phyloP scores from a whole-genome alignment of 37 sponge, comb jelly and placozoan species.

The Halisarca cf. caerulea region DNA sequence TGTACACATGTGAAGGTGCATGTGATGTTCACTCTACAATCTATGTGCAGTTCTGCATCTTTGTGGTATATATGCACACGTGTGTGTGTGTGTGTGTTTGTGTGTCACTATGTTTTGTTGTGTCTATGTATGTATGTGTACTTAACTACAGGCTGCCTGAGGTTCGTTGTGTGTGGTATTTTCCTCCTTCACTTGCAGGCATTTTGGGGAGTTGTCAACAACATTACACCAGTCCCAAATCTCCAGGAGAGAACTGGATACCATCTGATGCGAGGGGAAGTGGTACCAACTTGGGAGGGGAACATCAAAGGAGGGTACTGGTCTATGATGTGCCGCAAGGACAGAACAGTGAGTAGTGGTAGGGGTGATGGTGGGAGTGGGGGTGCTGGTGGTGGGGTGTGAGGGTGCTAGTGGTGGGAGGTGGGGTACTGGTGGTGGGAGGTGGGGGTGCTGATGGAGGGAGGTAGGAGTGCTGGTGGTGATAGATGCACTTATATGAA shows the following conservation, averaged over 20 bases:
- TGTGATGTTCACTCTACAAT: too few species aligned
- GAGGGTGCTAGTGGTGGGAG: too few species aligned
- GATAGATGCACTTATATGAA: too few species aligned
- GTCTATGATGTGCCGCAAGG: constrained; percentile 55
- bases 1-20: neutral
- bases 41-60: neutral
- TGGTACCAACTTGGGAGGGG: constrained; percentile 59
- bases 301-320: constrained; percentile 53
- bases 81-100: constrained; percentile 6
- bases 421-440: too few species aligned
- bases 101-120: neutral
- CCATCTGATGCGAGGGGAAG: constrained; percentile 62
- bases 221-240: constrained; percentile 44
- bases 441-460: too few species aligned
- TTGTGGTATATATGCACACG: neutral
- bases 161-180: neutral
- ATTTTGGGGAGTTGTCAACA: constrained; percentile 70
- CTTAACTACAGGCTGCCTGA: neutral
- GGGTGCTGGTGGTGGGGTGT: too few species aligned
- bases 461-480: too few species aligned
- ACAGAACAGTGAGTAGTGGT: constrained; percentile 46
- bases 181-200: constrained; percentile 27
- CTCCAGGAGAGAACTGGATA: constrained; percentile 61
- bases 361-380: too few species aligned
- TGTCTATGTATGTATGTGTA: constrained; percentile 1